These are phyloP conservation scores for Digitonthophagus gazella DNA, from an alignment of 2,888 invertebrate species.

Conservation along the genomic window DNA sequence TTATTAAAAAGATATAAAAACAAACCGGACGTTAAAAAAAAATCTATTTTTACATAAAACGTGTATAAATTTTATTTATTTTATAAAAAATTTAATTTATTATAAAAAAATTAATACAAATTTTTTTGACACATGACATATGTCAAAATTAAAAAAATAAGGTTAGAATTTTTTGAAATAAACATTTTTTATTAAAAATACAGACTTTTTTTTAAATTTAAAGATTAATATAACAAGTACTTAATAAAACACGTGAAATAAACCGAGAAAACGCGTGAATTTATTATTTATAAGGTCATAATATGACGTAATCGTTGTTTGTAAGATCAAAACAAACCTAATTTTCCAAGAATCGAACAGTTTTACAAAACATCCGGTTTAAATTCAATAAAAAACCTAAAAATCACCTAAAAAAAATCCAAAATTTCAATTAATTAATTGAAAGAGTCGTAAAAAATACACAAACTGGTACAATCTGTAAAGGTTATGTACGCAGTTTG, in stretches of 20 bases:
- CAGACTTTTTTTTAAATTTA: slow-evolving; percentile 15
- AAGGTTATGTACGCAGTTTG: background rate
- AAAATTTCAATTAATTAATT: background rate
- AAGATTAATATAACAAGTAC: background rate
- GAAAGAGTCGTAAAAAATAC: background rate
- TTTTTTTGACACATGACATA: too few species aligned
- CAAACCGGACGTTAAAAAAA: too few species aligned
- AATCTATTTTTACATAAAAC: too few species aligned
- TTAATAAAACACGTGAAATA: slow-evolving; percentile 2
- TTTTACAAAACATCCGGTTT: background rate
- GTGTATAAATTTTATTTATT: too few species aligned
- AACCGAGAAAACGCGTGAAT: slow-evolving; percentile 24
- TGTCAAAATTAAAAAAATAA: too few species aligned
- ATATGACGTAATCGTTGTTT: slow-evolving; percentile 35
- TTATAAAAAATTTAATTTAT: too few species aligned
- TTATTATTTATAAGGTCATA: slow-evolving; percentile 30
- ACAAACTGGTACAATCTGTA: background rate
- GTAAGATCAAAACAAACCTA: slow-evolving; percentile 27
- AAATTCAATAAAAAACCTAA: too few species aligned
- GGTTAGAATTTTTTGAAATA: too few species aligned
- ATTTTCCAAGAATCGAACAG: background rate
- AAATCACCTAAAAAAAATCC: too few species aligned
- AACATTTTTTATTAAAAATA: too few species aligned
- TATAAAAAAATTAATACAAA: too few species aligned
- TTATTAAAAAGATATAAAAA: too few species aligned